Conservation (phyloP, 2,888 invertebrate genomes). For the Limnephilus rhombicus region DNA sequence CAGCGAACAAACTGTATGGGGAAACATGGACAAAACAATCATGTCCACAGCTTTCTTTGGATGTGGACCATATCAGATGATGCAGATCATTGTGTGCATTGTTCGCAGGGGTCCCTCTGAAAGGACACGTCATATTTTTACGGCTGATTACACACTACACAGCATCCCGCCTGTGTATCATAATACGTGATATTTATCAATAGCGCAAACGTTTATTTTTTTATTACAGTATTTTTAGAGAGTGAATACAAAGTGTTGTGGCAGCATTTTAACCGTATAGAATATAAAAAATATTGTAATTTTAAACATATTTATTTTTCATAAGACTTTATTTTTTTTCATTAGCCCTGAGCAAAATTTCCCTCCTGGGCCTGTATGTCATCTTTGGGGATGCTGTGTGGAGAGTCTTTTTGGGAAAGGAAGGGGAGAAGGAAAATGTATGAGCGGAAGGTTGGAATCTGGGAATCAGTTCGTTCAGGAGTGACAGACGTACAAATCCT, state of each 20-base stretch:
- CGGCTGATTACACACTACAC: conserved; percentile 50
- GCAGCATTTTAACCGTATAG: not conserved
- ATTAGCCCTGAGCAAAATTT: no score
- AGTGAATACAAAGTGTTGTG: not conserved
- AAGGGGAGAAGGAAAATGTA: no score
- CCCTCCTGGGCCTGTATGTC: no score
- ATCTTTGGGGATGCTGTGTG: no score
- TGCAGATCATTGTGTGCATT: conserved; percentile 18
- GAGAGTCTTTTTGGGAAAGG: no score
- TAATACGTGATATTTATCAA: conserved; percentile 32
- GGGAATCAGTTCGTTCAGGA: no score
- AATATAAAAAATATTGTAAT: no score
- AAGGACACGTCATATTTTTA: conserved; percentile 59
- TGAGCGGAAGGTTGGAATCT: no score
- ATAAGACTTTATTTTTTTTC: no score
- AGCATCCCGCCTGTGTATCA: conserved; percentile 34
- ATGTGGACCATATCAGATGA: not conserved
- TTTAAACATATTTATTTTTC: no score
- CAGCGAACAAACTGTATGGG: conserved; percentile 6
- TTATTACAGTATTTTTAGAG: not conserved
- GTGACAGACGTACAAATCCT: no score
- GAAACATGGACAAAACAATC: conserved; percentile 6
- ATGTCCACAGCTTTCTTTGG: conserved; percentile 1
- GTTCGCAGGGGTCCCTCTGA: conserved; percentile 16
- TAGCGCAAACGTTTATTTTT: not conserved